Evolutionary conservation across 2,113 vertebrate species (phyloP).

Genomic region (Sprattus sprattus): DNA sequence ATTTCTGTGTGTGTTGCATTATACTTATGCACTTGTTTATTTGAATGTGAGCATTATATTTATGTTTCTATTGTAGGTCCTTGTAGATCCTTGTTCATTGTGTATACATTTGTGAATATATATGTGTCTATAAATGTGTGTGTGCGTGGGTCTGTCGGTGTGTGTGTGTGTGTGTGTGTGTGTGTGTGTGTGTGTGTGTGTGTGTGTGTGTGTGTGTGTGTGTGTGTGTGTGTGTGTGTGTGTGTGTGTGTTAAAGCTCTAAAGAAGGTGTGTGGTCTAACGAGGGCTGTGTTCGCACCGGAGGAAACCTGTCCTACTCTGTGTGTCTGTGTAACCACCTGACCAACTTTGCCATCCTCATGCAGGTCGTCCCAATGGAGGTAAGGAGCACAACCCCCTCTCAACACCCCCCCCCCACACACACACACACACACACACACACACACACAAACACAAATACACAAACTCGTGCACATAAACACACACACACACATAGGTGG

Average conservation of each 20-base stretch:
- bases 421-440: too few relatives aligned
- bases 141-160: too few relatives aligned
- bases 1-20: not conserved
- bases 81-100: too few relatives aligned
- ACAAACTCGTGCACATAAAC: too few relatives aligned
- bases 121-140: not conserved
- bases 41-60: too few relatives aligned
- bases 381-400: conserved; percentile 66
- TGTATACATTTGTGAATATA: too few relatives aligned
- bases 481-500: too few relatives aligned
- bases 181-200: not conserved
- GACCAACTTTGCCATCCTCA: conserved; percentile 97
- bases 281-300: conserved; percentile 78
- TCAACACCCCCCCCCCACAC: too few relatives aligned
- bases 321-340: conserved; percentile 91
- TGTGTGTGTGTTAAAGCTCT: conserved; percentile 67
- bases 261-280: conserved; percentile 86
- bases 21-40: too few relatives aligned
- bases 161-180: not conserved
- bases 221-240: not conserved
- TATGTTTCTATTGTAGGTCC: too few relatives aligned
- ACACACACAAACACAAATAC: too few relatives aligned
- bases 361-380: conserved; percentile 96
- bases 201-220: not conserved
- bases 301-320: conserved; percentile 82